Percentiles rank a stretch among this genome's conserved stretches.
Conservation (phyloP, 2,113 vertebrate species). For the Tetraodon nigroviridis region DNA sequence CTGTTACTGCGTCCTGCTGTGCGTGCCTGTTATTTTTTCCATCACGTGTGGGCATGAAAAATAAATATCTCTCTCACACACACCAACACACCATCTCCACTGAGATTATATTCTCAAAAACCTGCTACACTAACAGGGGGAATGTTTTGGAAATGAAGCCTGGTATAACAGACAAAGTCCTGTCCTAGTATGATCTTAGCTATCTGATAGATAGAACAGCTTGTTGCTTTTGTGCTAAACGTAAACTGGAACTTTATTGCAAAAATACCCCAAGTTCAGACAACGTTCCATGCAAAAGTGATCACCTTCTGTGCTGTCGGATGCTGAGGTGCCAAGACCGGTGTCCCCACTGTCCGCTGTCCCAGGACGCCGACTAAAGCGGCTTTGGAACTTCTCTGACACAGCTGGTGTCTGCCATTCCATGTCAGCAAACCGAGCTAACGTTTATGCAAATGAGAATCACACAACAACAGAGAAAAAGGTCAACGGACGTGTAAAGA, state of each 20-base stretch:
- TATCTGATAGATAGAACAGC: no score
- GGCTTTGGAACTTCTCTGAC: slow-evolving; percentile 80
- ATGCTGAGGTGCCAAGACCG: slow-evolving; percentile 79
- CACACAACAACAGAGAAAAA: not conserved
- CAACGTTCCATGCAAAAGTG: slow-evolving; percentile 17
- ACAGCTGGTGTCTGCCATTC: slow-evolving; percentile 85
- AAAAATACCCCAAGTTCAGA: slow-evolving; percentile 4
- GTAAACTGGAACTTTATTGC: not conserved
- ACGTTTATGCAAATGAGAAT: slow-evolving; percentile 21
- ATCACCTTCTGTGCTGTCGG: slow-evolving; percentile 86
- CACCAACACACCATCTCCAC: not conserved
- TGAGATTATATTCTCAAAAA: not conserved
- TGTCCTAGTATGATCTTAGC: no score
- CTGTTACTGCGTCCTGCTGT: slow-evolving; percentile 20
- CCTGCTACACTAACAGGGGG: no score
- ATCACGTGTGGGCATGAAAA: not conserved
- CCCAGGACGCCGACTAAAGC: slow-evolving; percentile 74
- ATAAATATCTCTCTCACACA: not conserved
- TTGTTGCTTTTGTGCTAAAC: not conserved
- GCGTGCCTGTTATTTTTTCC: slow-evolving; percentile 29
- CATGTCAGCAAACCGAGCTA: slow-evolving; percentile 68
- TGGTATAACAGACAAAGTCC: not conserved
- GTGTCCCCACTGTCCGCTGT: slow-evolving; percentile 77
- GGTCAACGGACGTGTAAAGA: not conserved
- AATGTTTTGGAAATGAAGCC: slow-evolving; percentile 7